A percentile compares a stretch with the other conserved stretches of the same genome.
These are phyloP conservation scores for Megalops atlanticus DNA, from an alignment of 2,113 vertebrate species.

Conservation along the genomic window DNA sequence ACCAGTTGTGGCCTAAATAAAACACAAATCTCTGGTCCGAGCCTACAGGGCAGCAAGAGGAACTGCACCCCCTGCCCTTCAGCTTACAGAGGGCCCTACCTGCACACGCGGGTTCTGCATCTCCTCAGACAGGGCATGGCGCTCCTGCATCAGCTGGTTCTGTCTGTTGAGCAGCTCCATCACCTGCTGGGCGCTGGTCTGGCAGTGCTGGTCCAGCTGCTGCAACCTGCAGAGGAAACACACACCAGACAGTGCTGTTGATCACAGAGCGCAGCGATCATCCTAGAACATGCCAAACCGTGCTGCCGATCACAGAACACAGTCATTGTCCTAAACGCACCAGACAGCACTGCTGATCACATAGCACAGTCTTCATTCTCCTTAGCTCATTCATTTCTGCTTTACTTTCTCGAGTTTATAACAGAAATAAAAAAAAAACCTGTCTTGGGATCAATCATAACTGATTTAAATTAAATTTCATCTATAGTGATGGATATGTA, in stretches of 20 bases:
- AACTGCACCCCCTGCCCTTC: no score
- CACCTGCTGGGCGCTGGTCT: constrained; percentile 87
- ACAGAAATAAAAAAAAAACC: no score
- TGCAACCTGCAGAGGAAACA: constrained; percentile 76
- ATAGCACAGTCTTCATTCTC: no score
- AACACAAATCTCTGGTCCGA: no score
- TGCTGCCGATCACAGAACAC: no score
- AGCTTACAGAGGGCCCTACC: constrained; percentile 62
- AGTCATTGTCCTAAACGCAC: no score
- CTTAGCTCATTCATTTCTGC: background rate
- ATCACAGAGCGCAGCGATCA: background rate
- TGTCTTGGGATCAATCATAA: background rate
- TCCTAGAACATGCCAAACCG: no score
- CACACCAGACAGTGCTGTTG: background rate
- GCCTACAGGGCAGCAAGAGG: no score
- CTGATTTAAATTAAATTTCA: background rate
- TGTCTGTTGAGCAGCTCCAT: constrained; percentile 86
- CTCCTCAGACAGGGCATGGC: constrained; percentile 79
- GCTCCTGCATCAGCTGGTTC: constrained; percentile 84
- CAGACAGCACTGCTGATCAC: no score
- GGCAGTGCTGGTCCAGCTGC: constrained; percentile 89
- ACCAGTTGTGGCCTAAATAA: no score
- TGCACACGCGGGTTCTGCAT: constrained; percentile 70
- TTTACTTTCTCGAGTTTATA: background rate
- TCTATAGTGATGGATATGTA: background rate